Base-by-base conservation (phyloP, 2,888 invertebrate species). In the Ptychoptera albimana region DNA sequence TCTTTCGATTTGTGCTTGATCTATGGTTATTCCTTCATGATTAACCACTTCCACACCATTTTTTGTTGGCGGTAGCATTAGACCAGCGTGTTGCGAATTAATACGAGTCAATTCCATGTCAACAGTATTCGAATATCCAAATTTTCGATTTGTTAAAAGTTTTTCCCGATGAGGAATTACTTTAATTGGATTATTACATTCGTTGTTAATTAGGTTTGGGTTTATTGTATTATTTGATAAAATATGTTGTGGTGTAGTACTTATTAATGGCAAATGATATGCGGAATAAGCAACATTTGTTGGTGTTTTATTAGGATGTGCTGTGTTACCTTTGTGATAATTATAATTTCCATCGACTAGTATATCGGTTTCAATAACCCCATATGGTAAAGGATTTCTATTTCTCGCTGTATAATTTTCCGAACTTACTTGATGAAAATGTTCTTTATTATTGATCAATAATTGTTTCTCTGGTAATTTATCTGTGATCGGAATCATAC, bases 1-100 rank as follows among this genome's bases (percentile, higher is more conserved):
- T 43, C 77, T 62, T 52, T 77, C 77, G 1, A 70, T 57, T 52
- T 71, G 71, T 6, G 50, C 46, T 29, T 53, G 50, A 48, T 54
- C 48, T 37, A 52, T 39, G 44, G 54, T 45, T 43, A 51, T 50
- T 15, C 50, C 50, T 39, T 49, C 49, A 23, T 7, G 23, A 23
- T 23, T 23, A 5, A 23, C 23, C 23, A 23, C 23, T 5, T 7
- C 23, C 3, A 23, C 39, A 41, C 42, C 47, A 47, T 45, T 51
- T 43, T 48, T 43, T 37, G 44, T 32, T 14, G 35, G 12, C 39
- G 44, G 42, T 16, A 36, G 29, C 30, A 39, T 39, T 15, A 13
- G 39, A 29, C 13, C 29, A 4, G 32, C 45, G 46, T 31, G 45
- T 9, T 48, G 50, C 32, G 43, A 44, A 42, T 47, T 41, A 16